Base-by-base conservation (phyloP, 1,140 invertebrate genomes). In the Diachasma alloeum region DNA sequence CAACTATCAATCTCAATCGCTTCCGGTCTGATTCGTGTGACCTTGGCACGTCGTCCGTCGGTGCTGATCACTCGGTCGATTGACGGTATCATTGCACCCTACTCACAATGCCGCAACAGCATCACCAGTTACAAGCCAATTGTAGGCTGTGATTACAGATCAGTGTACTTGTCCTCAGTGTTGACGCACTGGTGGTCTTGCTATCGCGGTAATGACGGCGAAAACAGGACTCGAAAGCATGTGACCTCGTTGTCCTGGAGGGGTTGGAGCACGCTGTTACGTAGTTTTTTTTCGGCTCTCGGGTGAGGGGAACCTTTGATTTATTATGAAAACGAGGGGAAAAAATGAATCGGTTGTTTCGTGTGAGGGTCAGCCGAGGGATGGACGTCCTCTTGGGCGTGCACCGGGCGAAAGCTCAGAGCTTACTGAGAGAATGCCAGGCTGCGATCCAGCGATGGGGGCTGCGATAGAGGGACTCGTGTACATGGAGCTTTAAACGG, bases 371-470 rank as follows among this genome's bases (percentile, higher is more conserved):
- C 22, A 10, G 6, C 59, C 19, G 24, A 26, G 48, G 10, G n/a
- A 66, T 9, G 26, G n/a, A 37, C n/a, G 26, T 24, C 39, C 53
- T 75, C 19, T 17, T n/a, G 75, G 46, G 68, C 71, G 72, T 78
- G 77, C 42, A 82, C 80, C 79, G 81, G 53, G 71, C 71, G 78
- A 82, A 85, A 85, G 84, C 83, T 85, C 79, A 74, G 80, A 84
- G 83, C 84, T 85, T 83, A 85, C 84, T 85, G 83, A 84, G 80
- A 68, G 66, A 17, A 37, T 37, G 79, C 79, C 83, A 81, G 81
- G 78, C 79, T 81, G 63, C 66, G 75, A 80, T 79, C 76, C 59
- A 37, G 68, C 68, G 24, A 72, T 75, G 74, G 31, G 59, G 73
- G 48, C 48, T 24, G 56, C 75, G 24, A 66, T 67, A 68, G 63